Percentiles rank a stretch among this genome's conserved stretches.
phyloP scores from a whole-genome alignment of 2,113 vertebrate genomes.

The Hymenochirus boettgeri region DNA sequence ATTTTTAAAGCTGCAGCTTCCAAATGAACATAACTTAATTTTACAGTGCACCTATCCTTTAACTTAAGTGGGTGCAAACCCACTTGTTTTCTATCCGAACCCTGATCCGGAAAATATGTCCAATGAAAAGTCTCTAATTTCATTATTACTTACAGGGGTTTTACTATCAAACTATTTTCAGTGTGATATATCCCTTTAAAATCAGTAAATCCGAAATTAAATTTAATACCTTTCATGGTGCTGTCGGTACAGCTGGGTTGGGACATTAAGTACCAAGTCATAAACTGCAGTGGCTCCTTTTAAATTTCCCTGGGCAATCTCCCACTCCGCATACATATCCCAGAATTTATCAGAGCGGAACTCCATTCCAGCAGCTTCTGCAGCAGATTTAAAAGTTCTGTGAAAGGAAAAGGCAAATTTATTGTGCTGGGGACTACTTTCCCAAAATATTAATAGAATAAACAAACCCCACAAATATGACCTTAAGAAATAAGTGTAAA shows the following conservation, averaged over 20 bases:
- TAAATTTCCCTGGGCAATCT: slow-evolving; percentile 68
- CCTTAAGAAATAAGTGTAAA: too few relatives aligned
- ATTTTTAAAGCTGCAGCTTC: too few relatives aligned
- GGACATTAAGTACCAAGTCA: slow-evolving; percentile 65
- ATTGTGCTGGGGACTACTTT: background rate
- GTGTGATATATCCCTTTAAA: too few relatives aligned
- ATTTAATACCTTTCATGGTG: slow-evolving; percentile 71
- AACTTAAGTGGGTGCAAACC: too few relatives aligned
- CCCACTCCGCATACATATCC: slow-evolving; percentile 77
- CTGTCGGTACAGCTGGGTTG: slow-evolving; percentile 75
- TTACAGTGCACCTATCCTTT: too few relatives aligned
- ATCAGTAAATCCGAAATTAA: too few relatives aligned
- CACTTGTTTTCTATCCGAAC: too few relatives aligned
- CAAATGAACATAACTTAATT: too few relatives aligned
- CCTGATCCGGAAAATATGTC: too few relatives aligned
- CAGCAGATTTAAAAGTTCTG: slow-evolving; percentile 71
- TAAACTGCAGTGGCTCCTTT: slow-evolving; percentile 61
- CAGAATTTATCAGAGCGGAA: slow-evolving; percentile 80
- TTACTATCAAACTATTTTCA: too few relatives aligned
- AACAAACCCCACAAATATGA: background rate
- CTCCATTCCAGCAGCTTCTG: slow-evolving; percentile 68
- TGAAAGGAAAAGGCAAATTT: background rate
- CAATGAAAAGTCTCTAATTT: too few relatives aligned
- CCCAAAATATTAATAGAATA: background rate
- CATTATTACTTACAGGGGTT: too few relatives aligned